Evolutionary conservation across 2,797 vertebrate genomes (phyloP).

Genomic region (Tokudaia muenninki): DNA sequence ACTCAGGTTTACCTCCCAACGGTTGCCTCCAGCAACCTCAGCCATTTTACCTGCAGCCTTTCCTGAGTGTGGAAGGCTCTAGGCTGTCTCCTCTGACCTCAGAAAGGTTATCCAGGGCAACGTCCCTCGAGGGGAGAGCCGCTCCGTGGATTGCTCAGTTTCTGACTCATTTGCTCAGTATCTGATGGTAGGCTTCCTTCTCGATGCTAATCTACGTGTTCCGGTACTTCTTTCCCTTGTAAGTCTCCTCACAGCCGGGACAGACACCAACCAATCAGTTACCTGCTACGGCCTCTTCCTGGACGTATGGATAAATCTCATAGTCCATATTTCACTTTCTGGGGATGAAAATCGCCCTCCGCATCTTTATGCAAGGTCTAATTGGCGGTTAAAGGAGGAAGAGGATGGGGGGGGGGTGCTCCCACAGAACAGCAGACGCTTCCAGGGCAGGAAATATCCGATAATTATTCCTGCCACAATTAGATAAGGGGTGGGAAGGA

Average conservation of each 20-base stretch:
- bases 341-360: background rate
- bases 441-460: slow-evolving; percentile 65
- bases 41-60: background rate
- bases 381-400: background rate
- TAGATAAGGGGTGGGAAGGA: slow-evolving; percentile 10
- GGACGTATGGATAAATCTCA: too few species aligned
- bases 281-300: background rate
- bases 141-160: background rate
- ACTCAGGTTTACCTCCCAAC: background rate
- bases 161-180: background rate
- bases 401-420: background rate
- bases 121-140: background rate
- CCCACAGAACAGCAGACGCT: background rate
- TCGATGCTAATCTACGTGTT: background rate
- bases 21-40: background rate
- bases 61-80: rapidly evolving
- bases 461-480: slow-evolving; percentile 47
- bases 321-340: background rate
- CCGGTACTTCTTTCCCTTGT: background rate
- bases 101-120: too few species aligned
- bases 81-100: too few species aligned
- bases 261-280: background rate
- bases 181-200: background rate
- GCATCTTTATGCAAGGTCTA: background rate
- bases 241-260: background rate